Evolutionary conservation across 2,113 vertebrate species (phyloP), one percentile per base, ranked within the genome.

Genomic region (Argyrosomus japonicus): DNA sequence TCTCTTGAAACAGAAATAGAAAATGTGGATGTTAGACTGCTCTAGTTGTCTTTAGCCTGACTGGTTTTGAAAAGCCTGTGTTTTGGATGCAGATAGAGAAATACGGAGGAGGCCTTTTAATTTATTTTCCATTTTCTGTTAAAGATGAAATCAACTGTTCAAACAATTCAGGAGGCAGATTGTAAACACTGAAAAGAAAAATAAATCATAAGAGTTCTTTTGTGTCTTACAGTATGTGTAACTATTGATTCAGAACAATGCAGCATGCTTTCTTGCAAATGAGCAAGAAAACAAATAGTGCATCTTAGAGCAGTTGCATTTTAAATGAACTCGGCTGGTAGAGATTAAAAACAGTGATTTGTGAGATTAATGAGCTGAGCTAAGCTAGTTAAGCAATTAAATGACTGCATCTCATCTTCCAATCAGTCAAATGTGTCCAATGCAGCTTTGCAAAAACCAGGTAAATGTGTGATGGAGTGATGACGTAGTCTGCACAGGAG

Each of bases 1-100:
- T 82, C 68, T 75, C 62, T 9, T 56, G 8, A 80, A 79, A 78
- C 12, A 68, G 19, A 82, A 76, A 69, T 61, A 65, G 50, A 73
- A 60, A 2, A 51, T 27, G 8, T 15, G n/a, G 12, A 25, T 51
- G 9, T 50, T 4, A 50, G 56, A 10, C 5, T 0, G 19, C 23
- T 62, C 14, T 53, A 8, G 14, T 17, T 77, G 23, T 36, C 51
- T 70, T 63, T 47, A 18, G 56, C 32, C 23, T 53, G 3, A 23
- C 53, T 23, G 63, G 17, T 65, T 85, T 60, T 48, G 25, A 72
- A 54, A 68, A 68, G 19, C 47, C 21, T 67, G n/a, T 67, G 1
- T 68, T 68, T 21, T 61, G n/a, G 36, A 51, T 27, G 29, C 23
- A 3, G 62, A 62, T 51, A 17, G 10, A 79, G 40, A 56, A 71